A percentile compares a stretch with the other conserved stretches of the same genome.
Evolutionary conservation across 1,140 invertebrate genomes (phyloP).

Genomic region (Conopomorpha cramerella): DNA sequence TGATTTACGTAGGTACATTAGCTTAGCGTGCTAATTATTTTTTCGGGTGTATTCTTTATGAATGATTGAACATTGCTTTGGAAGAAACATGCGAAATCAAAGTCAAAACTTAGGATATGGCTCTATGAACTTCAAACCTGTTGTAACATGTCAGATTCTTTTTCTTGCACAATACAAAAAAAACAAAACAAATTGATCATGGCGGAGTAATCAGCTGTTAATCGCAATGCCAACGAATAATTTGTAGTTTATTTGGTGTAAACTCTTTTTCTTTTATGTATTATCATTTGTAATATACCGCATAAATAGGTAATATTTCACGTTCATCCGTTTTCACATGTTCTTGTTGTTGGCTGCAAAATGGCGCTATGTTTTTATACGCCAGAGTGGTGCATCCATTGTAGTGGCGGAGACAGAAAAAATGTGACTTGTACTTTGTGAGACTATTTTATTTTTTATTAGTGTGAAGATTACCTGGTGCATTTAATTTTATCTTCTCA

Average conservation of each 20-base stretch:
- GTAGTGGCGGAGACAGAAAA: conserved; percentile 49
- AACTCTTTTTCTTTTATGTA: conserved; percentile 10
- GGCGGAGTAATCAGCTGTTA: conserved; percentile 59
- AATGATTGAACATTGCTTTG: too few species aligned
- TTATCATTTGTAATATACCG: conserved; percentile 4
- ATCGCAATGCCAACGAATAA: conserved; percentile 49
- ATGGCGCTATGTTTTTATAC: conserved; percentile 57
- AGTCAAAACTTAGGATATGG: too few species aligned
- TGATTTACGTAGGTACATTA: too few species aligned
- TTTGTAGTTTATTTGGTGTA: conserved; percentile 29
- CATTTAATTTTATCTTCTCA: too few species aligned
- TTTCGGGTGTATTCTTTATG: too few species aligned
- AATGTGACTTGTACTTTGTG: conserved; percentile 53
- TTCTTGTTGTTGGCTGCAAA: conserved; percentile 19
- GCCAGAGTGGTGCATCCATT: conserved; percentile 58
- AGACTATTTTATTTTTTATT: conserved; percentile 40
- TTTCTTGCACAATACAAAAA: too few species aligned
- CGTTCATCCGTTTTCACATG: neutral
- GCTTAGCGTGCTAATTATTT: too few species aligned
- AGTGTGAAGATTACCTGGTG: conserved; percentile 19
- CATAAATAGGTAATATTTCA: neutral
- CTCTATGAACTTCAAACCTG: too few species aligned
- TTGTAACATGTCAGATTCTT: too few species aligned
- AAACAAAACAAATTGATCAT: too few species aligned
- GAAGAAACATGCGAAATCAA: too few species aligned